Evolutionary conservation across 2,888 invertebrate species (phyloP).

Genomic region (Ophioninae sp.): DNA sequence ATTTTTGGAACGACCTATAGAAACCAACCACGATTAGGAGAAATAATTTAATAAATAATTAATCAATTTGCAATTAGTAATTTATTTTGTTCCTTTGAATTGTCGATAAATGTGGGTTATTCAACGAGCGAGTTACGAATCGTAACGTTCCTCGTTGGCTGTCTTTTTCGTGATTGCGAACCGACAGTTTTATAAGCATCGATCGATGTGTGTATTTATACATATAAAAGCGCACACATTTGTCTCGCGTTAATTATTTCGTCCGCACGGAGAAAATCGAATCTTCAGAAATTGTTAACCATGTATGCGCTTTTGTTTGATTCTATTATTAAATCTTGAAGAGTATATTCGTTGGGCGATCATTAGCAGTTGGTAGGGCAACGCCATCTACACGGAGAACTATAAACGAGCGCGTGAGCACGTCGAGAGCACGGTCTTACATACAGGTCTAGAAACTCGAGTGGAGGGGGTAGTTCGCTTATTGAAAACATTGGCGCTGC

Average conservation of each 20-base stretch:
- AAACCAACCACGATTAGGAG: constrained; percentile 20
- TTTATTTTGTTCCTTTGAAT: not conserved
- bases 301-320: not conserved
- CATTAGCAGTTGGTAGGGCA: not conserved
- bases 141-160: not conserved
- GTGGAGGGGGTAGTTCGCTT: too few relatives aligned
- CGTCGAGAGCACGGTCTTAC: too few relatives aligned
- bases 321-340: not conserved
- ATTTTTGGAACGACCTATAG: constrained; percentile 22
- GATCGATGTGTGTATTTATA: not conserved
- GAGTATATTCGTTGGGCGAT: not conserved
- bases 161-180: not conserved
- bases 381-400: not conserved
- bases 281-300: not conserved
- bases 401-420: too few relatives aligned
- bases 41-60: constrained; percentile 8
- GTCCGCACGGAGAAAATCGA: not conserved
- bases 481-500: too few relatives aligned
- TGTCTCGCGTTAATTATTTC: not conserved
- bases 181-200: not conserved
- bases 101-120: not conserved
- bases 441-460: too few relatives aligned
- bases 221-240: not conserved
- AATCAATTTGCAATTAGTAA: not conserved
- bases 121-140: too few relatives aligned